Base-by-base conservation (phyloP, 2,888 invertebrate genomes). In the Morpho achilles region DNA sequence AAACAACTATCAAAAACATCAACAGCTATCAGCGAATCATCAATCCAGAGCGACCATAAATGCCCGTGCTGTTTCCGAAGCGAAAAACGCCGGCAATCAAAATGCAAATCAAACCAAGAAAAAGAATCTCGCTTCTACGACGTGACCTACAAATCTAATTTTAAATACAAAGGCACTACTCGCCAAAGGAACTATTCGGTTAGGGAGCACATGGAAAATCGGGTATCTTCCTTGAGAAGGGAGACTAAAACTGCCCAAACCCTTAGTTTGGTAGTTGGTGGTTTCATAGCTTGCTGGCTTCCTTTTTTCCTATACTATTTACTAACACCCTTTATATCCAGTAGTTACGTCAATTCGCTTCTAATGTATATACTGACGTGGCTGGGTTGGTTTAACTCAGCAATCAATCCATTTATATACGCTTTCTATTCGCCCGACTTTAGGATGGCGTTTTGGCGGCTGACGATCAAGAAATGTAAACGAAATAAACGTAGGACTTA, bases 171-270 rank as follows among this genome's bases (percentile, higher is more conserved):
- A 53, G 83, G 79, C 49, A 84, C 90, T 0, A 80, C 76, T 0
- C 74, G 88, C 46, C 79, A 84, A 3, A 79, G 92, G 43, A 91
- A 89, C 0, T 92, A 92, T 72, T 92, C 92, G 0, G 80, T 92
- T 5, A 91, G 91, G 62, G 87, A 93, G 42, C 90, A 92, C 44
- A 82, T 89, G 8, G 91, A 92, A 39, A 93, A 91, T 69, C 84
- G 94, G 65, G 94, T 95, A 1, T 94, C 94, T 0, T 94, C 94
- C 7, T 82, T 94, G 59, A 92, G 95, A 54, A 90, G 96, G 53
- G 97, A 97, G 76, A 96, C 95, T 4, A 97, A 97, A 85, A 97
- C 97, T 0, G 96, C 96, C 3, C 96, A 96, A 75, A 97, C 97
- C 0, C 79, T 97, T 53, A 96, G 96, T 64, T 93, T 97, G 6